Base-by-base conservation (phyloP, 2,888 invertebrate species). In the Sphaerophoria rueppellii region DNA sequence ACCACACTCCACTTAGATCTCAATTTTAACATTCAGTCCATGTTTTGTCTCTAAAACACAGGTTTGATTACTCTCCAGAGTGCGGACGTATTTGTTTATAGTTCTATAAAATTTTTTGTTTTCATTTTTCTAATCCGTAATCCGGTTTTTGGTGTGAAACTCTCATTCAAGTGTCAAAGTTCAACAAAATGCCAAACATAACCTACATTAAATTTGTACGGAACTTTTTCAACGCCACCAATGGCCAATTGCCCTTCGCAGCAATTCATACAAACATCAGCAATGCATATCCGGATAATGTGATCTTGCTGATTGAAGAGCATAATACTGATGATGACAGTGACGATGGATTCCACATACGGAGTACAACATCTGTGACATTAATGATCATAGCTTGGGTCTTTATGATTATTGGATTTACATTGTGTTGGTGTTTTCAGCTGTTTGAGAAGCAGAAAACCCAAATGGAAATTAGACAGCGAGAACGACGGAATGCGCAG, bases 371-470 rank as follows among this genome's bases (percentile, higher is more conserved):
- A 54, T 89, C 90, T 76, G 89, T 90, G 76, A 88, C 89, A n/a
- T 87, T 91, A 46, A 91, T 91, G 91, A 87, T 91, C 34, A 72
- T 87, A 63, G 91, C 91, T n/a, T 91, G 91, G 91, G 87, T 89
- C 14, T 76, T 91, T 24, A 88, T 91, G 82, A 89, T 91, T 54
- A 76, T 90, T 57, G 89, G 90, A 12, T 90, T 91, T 80, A 88
- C 89, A 50, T 87, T 91, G 60, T 91, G 91, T 87, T 91, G 91
- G 82, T 91, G 91, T 78, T 89, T 90, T 40, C 91, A 91, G 75
- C 91, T 90, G 82, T 90, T 89, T 16, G 89, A 88, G 43, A 87
- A 46, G 50, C 54, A 85, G 58, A 85, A 85, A 48, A 65, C 61
- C 0, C 60, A 69, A 34, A 74, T 71, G 12, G 52, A 40, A n/a